phyloP scores from a whole-genome alignment of 2,888 invertebrate species.

The Leptarthrus brevirostris region DNA sequence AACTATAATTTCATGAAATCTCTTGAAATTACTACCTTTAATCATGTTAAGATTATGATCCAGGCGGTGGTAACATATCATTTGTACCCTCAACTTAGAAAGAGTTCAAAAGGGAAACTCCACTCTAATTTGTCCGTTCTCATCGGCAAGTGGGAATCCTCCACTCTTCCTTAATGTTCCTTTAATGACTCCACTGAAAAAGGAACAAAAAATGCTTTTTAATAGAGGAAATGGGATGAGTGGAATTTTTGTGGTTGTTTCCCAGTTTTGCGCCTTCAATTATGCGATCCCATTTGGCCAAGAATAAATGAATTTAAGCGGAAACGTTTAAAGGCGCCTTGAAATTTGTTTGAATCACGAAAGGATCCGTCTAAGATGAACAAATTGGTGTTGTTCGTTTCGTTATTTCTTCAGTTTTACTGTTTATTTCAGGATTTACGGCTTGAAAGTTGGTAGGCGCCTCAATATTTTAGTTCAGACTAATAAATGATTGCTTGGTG shows the following conservation, averaged over 20 bases:
- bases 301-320: slow-evolving; percentile 31
- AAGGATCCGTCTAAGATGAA: slow-evolving; percentile 28
- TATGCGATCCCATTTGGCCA: slow-evolving; percentile 34
- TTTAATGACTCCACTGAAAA: slow-evolving; percentile 31
- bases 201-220: slow-evolving; percentile 8
- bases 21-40: slow-evolving; percentile 22
- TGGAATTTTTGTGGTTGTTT: slow-evolving; percentile 11
- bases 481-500: slow-evolving; percentile 24
- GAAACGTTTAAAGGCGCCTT: slow-evolving; percentile 40
- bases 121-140: not conserved
- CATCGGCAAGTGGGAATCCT: slow-evolving; percentile 7
- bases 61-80: slow-evolving; percentile 11
- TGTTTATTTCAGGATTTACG: slow-evolving; percentile 9
- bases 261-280: slow-evolving; percentile 36
- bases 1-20: not conserved
- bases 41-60: slow-evolving; percentile 9
- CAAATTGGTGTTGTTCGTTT: not conserved
- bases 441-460: slow-evolving; percentile 8
- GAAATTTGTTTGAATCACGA: slow-evolving; percentile 43
- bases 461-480: slow-evolving; percentile 12
- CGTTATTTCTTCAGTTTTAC: not conserved
- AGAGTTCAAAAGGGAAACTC: not conserved
- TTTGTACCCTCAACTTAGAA: slow-evolving; percentile 6
- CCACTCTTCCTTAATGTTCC: slow-evolving; percentile 35
- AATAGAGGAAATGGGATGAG: slow-evolving; percentile 39